phyloP scores from a whole-genome alignment of 1,140 invertebrate genomes.

The Lethocerus indicus region DNA sequence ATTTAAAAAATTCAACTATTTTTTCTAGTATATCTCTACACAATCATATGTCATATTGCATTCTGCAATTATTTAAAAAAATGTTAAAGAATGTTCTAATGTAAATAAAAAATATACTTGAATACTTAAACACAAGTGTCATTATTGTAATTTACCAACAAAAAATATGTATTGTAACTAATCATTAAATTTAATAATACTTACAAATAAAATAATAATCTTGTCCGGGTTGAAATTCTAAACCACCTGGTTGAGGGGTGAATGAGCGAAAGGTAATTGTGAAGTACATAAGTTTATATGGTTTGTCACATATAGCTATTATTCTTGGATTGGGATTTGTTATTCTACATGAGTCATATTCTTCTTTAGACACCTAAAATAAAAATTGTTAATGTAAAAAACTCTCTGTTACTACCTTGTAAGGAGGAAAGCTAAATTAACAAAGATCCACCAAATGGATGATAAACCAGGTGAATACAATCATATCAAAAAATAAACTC shows the following conservation, averaged over 20 bases:
- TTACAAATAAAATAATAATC: conserved; percentile 93
- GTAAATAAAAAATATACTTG: neutral
- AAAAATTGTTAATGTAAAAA: no score
- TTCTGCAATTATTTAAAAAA: neutral
- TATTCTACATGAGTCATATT: conserved; percentile 89
- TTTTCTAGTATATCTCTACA: neutral
- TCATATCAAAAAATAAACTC: no score
- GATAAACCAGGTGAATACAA: no score
- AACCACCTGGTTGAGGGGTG: conserved; percentile 82
- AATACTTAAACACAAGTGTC: neutral
- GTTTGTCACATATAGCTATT: conserved; percentile 91
- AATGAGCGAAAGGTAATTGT: conserved; percentile 93
- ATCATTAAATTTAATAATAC: conserved; percentile 20
- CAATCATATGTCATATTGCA: neutral
- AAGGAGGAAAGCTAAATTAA: no score
- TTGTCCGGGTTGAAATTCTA: conserved; percentile 85
- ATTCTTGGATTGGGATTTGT: conserved; percentile 82
- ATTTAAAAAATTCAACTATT: no score
- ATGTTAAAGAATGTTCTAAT: neutral
- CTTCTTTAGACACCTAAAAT: conserved; percentile 69
- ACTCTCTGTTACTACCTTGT: no score
- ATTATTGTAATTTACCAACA: conserved; percentile 1
- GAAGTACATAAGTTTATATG: conserved; percentile 85
- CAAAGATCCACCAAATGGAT: no score
- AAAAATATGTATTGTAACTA: neutral